Evolutionary conservation across 2,797 vertebrate species (phyloP), one percentile per base, ranked within the genome.

Genomic region (Labroides dimidiatus): DNA sequence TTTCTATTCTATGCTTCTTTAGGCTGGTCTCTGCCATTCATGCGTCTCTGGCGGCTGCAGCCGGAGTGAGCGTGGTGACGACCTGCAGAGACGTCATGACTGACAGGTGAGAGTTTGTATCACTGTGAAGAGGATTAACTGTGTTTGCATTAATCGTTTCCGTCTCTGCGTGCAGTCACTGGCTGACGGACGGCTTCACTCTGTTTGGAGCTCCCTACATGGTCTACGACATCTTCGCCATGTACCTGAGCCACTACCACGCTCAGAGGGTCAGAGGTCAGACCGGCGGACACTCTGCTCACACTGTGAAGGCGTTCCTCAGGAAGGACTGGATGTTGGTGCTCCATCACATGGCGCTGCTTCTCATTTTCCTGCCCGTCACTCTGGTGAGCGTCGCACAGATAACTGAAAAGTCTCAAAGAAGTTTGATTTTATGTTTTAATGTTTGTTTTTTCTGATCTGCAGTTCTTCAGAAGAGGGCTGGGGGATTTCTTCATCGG

Each of bases 401-500:
- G 14, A 23, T 52, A 13, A 10, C 21, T 20, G n/a, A 20, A 81
- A 5, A 5, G 15, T 15, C 41, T 41, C 12, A 41, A 13, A 15
- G 39, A 41, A 5, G 39, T 41, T 41, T 27, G 24, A 6, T 27
- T 27, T 27, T 6, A 3, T 27, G 3, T 27, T 27, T 27, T 33
- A 8, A 33, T 33, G 30, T 44, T 9, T n/a, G 3, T 37, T 17
- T n/a, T 65, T 17, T 48, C 2, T 63, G 9, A n/a, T 64, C 48
- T 57, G 13, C 87, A 97, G 96, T 94, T 93, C 67, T 87, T 96
- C 51, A 94, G 96, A 69, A 92, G 94, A 80, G 94, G 95, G 15
- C 89, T 95, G 15, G 96, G 96, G 0, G 96, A 98, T 75, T 98
- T 97, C 91, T 96, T 96, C 0, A 87, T 97, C 0, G 96, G 96